Evolutionary conservation across 2,113 vertebrate genomes (phyloP).

Genomic region (Arothron firmamentum): DNA sequence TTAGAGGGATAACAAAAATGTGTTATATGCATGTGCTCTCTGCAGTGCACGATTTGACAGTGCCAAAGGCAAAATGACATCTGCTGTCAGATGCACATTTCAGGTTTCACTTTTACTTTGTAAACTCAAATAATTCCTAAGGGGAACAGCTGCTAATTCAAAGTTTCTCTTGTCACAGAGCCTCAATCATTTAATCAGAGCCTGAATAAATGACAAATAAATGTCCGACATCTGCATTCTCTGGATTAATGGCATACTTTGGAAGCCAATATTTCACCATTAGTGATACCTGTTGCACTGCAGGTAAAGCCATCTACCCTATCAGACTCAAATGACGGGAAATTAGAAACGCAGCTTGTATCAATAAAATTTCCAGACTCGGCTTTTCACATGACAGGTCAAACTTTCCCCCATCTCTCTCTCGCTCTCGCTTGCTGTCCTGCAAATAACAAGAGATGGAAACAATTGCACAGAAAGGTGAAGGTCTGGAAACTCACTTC

Average conservation of each 20-base stretch:
- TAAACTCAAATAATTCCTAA: too few relatives aligned
- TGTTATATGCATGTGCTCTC: too few relatives aligned
- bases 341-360: slow-evolving; percentile 62
- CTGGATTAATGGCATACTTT: slow-evolving; percentile 27
- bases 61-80: too few relatives aligned
- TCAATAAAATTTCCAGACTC: slow-evolving; percentile 64
- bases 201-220: background rate
- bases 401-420: slow-evolving; percentile 21
- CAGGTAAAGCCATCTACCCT: slow-evolving; percentile 57
- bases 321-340: slow-evolving; percentile 54
- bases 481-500: slow-evolving; percentile 86
- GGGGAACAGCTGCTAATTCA: too few relatives aligned
- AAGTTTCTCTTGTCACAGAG: background rate
- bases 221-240: too few relatives aligned
- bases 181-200: slow-evolving; percentile 4
- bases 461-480: slow-evolving; percentile 67
- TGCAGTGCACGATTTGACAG: too few relatives aligned
- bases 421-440: slow-evolving; percentile 18
- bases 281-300: slow-evolving; percentile 41
- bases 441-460: slow-evolving; percentile 75
- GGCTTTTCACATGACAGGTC: slow-evolving; percentile 55
- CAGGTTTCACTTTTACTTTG: too few relatives aligned
- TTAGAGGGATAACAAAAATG: too few relatives aligned
- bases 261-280: slow-evolving; percentile 20
- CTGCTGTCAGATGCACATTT: too few relatives aligned